Base-by-base conservation (phyloP, 2,888 invertebrate genomes). In the Dolichopus griseipennis region DNA sequence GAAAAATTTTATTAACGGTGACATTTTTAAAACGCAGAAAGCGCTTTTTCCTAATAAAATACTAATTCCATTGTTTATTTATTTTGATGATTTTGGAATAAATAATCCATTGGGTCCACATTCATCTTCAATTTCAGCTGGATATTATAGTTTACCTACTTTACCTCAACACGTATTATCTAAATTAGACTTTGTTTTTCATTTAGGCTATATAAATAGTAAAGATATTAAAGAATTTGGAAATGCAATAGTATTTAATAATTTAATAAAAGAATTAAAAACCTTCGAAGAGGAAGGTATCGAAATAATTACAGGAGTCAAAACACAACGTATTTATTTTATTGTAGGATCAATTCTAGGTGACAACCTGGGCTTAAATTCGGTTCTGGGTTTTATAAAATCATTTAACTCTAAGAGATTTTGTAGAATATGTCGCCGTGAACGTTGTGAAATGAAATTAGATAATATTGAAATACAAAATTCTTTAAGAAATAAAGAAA, bases 161-260 rank as follows among this genome's bases (percentile, higher is more conserved):
- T 34, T 34, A 9, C 34, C 9, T 5, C 34, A 34, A 34, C 34
- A 9, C 34, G 9, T 34, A 34, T 34, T 34, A 34, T 21, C 69
- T 68, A 61, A 69, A 70, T 69, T 67, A 70, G 41, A 67, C 72
- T 34, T 34, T 34, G 34, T 34, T 5, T 67, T 72, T 72, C 33
- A 73, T 74, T 71, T 73, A 70, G 69, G 69, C 71, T 15, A 71
- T 71, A 61, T 64, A 69, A 62, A 73, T 70, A 67, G 73, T 73
- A 66, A 69, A 34, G 9, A 34, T 72, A 63, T 69, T 68, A 66
- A 72, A 67, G 21, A 65, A 10, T 69, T 65, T 37, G 72, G 73
- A 27, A 71, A 68, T 62, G 52, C 64, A 41, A 68, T 20, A 65
- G 12, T 67, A 2, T 71, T 70, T 18, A n/a, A 70, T 65, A 27